Base-by-base conservation (phyloP, 2,888 invertebrate species). In the Oscheius sp. region DNA sequence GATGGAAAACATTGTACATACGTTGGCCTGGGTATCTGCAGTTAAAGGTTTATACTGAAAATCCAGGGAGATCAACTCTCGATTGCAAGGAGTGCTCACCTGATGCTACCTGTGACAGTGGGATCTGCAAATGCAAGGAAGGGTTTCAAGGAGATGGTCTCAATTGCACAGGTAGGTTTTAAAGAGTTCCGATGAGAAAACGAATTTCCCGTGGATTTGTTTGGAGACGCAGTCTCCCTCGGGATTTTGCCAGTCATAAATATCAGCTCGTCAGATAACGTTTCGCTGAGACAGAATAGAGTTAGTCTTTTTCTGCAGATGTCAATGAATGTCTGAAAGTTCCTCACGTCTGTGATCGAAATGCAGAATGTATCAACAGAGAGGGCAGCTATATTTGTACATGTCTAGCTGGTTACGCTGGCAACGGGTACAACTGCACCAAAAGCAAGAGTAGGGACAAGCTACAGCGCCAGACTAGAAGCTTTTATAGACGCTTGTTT, bases 371-470 rank as follows among this genome's bases (percentile, higher is more conserved):
- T 50, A 67, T 74, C 25, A 85, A 85, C 70, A 74, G 79, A 12
- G 76, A 81, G 31, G 80, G 80, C 17, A 72, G 78, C 29, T 86
- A 75, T 64, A 73, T 78, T 17, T 85, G 85, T 61, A 73, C 76
- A n/a, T 85, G 85, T 63, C 48, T 78, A 17, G 33, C 69, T 0
- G 84, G 85, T 6, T 84, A 71, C 64, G 82, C 84, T 6, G 85
- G 85, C 10, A 85, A 85, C 48, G 85, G 85, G 6, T 82, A 77
- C 64, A 79, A 76, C 33, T 85, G 85, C 70, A 82, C 82, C 2
- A 69, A 72, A 25, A 70, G 74, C 15, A 82, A 77, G 65, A 83
- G 83, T 83, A 10, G 20, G 70, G 25, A n/a, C 20, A 50, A 17
- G 2, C 2, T 15, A 2, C 17, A 2, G 1, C 2, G 12, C 15